Base-by-base conservation (phyloP, 2,113 vertebrate genomes). In the Mirza zaza region DNA sequence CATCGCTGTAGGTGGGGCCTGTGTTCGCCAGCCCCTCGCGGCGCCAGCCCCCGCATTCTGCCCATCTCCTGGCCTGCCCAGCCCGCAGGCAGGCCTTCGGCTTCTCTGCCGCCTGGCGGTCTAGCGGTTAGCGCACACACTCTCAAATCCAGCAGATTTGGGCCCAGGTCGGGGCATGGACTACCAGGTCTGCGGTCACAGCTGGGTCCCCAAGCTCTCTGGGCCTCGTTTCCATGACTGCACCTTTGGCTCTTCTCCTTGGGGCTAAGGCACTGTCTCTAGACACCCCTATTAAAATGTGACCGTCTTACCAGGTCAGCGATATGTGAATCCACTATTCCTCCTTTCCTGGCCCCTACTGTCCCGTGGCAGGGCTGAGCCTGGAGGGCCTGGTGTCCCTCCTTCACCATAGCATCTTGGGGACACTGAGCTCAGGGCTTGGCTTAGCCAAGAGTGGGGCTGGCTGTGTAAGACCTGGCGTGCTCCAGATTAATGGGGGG, bases 31-130 rank as follows among this genome's bases (percentile, higher is more conserved):
- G 39, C 36, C 39, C 87, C 91, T 17, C 1, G 8, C 13, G n/a
- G 36, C 9, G 12, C 6, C 57, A 29, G 3, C 21, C 2, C 20
- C 55, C 23, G 2, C 39, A 0, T 12, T 17, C 34, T 1, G 0
- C 25, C n/a, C n/a, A 20, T 29, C 5, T 92, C 27, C 36, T 14
- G 3, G 45, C 8, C 79, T 13, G 10, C 61, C 77, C 9, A 9
- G 34, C 57, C 14, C 15, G 14, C 8, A 32, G 59, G 81, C 23
- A 61, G 68, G 23, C 0, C 0, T 52, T 39, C 6, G 39, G 4
- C 34, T 32, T 8, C 75, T 80, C 17, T 42, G 76, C 20, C 63
- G 52, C 55, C 73, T 0, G 5, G 8, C 5, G 25, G 23, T 20
- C 73, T 20, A 3, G 17, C 0, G 8, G 36, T 15, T 63, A n/a